Evolutionary conservation across 2,113 vertebrate genomes (phyloP), one percentile per base, ranked within the genome.

Genomic region (Marmota monax): DNA sequence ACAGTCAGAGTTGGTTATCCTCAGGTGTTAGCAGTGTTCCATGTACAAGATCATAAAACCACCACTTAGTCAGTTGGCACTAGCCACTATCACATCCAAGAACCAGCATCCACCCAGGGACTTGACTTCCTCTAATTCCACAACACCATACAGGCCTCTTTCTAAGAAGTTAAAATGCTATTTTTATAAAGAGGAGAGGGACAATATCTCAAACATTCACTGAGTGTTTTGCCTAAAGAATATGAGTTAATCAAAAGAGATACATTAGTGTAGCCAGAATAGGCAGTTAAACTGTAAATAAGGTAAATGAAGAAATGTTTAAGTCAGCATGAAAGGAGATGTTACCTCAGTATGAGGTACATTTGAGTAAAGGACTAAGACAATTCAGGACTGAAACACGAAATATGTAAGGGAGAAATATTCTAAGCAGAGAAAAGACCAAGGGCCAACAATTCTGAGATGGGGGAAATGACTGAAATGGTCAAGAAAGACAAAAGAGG

Each of bases 151-250:
- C 7, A 27, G 23, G 32, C 7, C 22, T 79, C 10, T 61, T 95
- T 29, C 27, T 39, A 42, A 27, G 10, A 16, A 88, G 53, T 7
- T 65, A 48, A 90, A 23, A 79, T 67, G 22, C 3, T 69, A 3
- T 17, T 90, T 20, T 70, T 63, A 63, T 39, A 76, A 45, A 73
- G 70, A 92, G 29, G 63, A 70, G 9, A 10, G 11, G 32, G 34
- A 70, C 25, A 70, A 20, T 42, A 83, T 83, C 27, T 86, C 25
- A 92, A 79, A 37, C 29, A 48, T 0, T 79, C 10, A 29, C 34
- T 51, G 32, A 92, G 7, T 20, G 69, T 91, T 85, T 95, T 85
- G 23, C 45, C 18, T 83, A 74, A 90, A 84, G 74, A 84, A 79
- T 69, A 18, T 83, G 32, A 73, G 13, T n/a, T 87, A 84, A 27